Evolutionary conservation across 2,888 invertebrate genomes (phyloP).

Genomic region (Eupithecia subumbrata): DNA sequence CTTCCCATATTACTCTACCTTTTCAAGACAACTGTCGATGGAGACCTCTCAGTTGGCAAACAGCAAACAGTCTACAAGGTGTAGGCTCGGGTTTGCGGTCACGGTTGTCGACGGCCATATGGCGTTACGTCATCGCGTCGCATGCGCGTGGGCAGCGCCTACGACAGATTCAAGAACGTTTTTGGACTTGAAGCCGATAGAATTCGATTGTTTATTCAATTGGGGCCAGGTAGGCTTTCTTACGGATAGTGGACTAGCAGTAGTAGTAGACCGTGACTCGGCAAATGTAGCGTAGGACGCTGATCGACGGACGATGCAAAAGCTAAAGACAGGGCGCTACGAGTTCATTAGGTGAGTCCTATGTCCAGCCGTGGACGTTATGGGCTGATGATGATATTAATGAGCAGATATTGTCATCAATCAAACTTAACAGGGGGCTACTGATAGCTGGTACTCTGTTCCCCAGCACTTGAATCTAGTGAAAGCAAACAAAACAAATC

Average conservation of each 20-base stretch:
- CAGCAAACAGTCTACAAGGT: slow-evolving; percentile 27
- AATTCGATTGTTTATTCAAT: slow-evolving; percentile 11
- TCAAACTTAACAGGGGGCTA: background rate
- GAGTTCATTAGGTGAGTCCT: too few species aligned
- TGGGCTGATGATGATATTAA: background rate
- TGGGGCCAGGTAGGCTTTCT: background rate
- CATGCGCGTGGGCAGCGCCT: slow-evolving; percentile 53
- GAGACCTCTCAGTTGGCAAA: background rate
- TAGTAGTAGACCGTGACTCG: too few species aligned
- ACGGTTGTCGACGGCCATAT: slow-evolving; percentile 53
- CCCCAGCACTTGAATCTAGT: background rate
- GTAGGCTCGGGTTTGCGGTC: slow-evolving; percentile 40
- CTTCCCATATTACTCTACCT: background rate
- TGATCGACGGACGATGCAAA: too few species aligned
- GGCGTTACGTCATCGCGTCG: slow-evolving; percentile 49
- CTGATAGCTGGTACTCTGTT: background rate
- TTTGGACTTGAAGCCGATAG: slow-evolving; percentile 16
- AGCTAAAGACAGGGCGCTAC: too few species aligned
- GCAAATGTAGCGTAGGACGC: too few species aligned
- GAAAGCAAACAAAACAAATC: background rate
- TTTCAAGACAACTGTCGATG: background rate
- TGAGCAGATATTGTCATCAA: background rate
- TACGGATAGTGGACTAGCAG: background rate
- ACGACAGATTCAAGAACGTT: slow-evolving; percentile 21
- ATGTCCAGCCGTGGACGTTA: too few species aligned